Conservation (phyloP, 2,113 vertebrate species). For the Dascyllus trimaculatus region DNA sequence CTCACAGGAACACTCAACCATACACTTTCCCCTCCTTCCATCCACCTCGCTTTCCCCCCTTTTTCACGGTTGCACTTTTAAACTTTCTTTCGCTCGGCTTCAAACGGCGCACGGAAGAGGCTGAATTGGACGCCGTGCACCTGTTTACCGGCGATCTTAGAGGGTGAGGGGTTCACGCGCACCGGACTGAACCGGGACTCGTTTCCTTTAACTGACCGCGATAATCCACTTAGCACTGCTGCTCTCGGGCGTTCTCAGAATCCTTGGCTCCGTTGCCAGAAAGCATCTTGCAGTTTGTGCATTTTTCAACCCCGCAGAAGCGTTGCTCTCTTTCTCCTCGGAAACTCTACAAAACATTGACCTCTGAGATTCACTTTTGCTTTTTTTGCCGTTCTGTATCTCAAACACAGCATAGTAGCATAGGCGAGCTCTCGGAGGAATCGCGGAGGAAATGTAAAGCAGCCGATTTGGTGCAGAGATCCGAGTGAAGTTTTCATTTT, state of each 20-base stretch:
- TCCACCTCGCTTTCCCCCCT: conserved; percentile 46
- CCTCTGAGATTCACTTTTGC: conserved; percentile 27
- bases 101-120: conserved; percentile 35
- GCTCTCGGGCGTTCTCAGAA: conserved; percentile 10
- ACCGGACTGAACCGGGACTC: conserved; percentile 35
- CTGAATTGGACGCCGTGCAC: conserved; percentile 35
- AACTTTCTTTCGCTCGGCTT: conserved; percentile 46
- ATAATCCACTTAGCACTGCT: conserved; percentile 60
- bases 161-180: conserved; percentile 26
- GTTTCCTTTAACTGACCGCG: conserved; percentile 49
- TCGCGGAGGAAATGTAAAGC: neutral
- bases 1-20: conserved; percentile 49
- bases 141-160: conserved; percentile 58
- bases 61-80: conserved; percentile 1
- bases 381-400: conserved; percentile 23
- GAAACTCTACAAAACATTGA: conserved; percentile 29
- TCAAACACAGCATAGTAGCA: neutral
- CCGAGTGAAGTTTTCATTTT: neutral
- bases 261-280: conserved; percentile 43
- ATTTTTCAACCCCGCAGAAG: conserved; percentile 1
- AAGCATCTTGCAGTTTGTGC: conserved; percentile 29
- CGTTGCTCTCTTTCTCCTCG: conserved; percentile 29
- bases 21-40: conserved; percentile 27
- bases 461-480: neutral
- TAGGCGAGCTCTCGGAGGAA: neutral